phyloP scores from a whole-genome alignment of 2,797 vertebrate genomes.

The Salmo trutta region DNA sequence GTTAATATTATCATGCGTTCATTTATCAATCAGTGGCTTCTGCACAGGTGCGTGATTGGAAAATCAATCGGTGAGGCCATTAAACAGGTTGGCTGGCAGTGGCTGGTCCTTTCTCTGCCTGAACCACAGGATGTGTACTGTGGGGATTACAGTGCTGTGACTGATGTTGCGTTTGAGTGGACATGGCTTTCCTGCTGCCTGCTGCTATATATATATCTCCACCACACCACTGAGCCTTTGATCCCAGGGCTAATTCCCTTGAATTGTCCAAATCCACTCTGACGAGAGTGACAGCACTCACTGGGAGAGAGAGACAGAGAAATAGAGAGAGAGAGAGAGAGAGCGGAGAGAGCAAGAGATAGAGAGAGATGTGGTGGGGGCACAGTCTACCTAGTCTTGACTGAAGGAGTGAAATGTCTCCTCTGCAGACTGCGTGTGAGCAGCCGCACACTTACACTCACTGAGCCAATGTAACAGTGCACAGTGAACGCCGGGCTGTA shows the following conservation, averaged over 20 bases:
- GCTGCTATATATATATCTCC: conserved; percentile 40
- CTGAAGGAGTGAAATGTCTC: conserved; percentile 18
- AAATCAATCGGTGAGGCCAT: neutral
- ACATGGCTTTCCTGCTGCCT: conserved; percentile 30
- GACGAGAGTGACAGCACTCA: conserved; percentile 47
- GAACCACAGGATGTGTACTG: neutral
- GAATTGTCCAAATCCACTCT: conserved; percentile 72
- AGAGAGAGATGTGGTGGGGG: neutral
- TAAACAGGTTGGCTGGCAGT: neutral
- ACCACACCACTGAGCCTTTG: conserved; percentile 64
- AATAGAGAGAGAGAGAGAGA: too few relatives aligned
- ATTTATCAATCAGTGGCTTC: neutral
- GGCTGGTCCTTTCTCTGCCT: neutral
- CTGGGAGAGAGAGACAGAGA: conserved; percentile 14
- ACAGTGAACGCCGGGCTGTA: neutral
- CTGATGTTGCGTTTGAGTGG: conserved; percentile 25
- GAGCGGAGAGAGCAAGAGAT: conserved; percentile 5
- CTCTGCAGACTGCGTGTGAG: neutral
- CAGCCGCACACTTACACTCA: neutral
- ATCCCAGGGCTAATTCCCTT: conserved; percentile 76
- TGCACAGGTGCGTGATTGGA: neutral
- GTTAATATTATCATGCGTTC: neutral
- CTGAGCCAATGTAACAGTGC: neutral
- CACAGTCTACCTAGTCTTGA: neutral
- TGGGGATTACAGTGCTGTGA: conserved; percentile 48